Evolutionary conservation across 2,888 invertebrate genomes (phyloP).

Genomic region (Dendrolimus pini): DNA sequence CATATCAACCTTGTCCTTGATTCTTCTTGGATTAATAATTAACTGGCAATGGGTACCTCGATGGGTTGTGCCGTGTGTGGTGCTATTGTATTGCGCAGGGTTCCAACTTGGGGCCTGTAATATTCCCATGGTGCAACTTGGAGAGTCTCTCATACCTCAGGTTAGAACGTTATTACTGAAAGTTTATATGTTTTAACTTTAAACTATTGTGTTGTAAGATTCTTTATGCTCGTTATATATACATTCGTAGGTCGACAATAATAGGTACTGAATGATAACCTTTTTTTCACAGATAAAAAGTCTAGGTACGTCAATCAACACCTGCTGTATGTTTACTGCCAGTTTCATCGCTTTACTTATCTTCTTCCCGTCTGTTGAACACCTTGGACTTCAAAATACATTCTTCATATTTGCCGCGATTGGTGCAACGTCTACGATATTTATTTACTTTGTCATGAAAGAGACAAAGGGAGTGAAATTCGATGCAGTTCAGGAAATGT

Average conservation of each 20-base stretch:
- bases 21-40: conserved; percentile 24
- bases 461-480: conserved; percentile 46
- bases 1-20: conserved; percentile 20
- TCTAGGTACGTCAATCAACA: conserved; percentile 18
- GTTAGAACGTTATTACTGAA: conserved; percentile 15
- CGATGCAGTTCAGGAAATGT: conserved; percentile 32
- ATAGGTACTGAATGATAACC: too few species aligned
- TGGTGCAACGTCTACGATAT: conserved; percentile 23
- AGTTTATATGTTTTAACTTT: too few species aligned
- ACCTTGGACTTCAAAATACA: conserved; percentile 38
- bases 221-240: too few species aligned
- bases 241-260: too few species aligned
- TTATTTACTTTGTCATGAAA: conserved; percentile 33
- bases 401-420: conserved; percentile 39
- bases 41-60: conserved; percentile 31
- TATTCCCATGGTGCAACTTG: conserved; percentile 29
- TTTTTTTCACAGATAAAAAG: conserved; percentile 27
- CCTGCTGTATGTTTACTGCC: conserved; percentile 17
- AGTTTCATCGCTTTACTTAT: conserved; percentile 27
- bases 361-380: conserved; percentile 20
- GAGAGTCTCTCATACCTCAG: conserved; percentile 29
- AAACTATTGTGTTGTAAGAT: too few species aligned
- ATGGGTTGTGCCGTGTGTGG: conserved; percentile 36
- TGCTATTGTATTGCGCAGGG: conserved; percentile 32
- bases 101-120: conserved; percentile 40